Evolutionary conservation across 92 coral and sea anemone genomes (phyloP), one percentile per base, ranked within the genome.

Genomic region (Montipora capitata): DNA sequence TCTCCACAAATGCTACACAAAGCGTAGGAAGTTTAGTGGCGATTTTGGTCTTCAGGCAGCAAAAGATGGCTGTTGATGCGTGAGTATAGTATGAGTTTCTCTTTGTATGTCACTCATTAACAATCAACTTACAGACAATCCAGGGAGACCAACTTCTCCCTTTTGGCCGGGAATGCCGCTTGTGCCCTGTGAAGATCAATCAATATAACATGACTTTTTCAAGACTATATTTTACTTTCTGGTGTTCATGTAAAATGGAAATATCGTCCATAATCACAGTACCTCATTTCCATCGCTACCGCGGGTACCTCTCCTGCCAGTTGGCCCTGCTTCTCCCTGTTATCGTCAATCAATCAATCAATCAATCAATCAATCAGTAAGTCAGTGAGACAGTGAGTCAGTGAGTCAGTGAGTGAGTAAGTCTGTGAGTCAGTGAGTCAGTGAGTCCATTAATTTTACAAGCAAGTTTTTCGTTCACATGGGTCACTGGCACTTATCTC

Each of bases 91-190:
- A 70, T 70, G 4, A 35, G 10, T 42, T 16, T 43, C 9, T 16
- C 15, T 35, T 2, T 17, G 17, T 7, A 12, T 14, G 14, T 11
- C n/a, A 15, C 13, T 65, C 40, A 7, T 14, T 16, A 18, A 2
- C 3, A 65, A 27, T 4, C 40, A 27, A 67, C 91, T 68, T 80
- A 92, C 95, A 4, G 90, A 64, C n/a, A 79, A 52, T 42, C 95
- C 95, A 4, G 63, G 3, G 13, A 11, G 62, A 3, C 95, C 95
- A 35, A 48, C 85, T 56, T 80, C 74, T 81, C 95, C 95, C 40
- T 85, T 35, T 58, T 16, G 71, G 9, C 95, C 95, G 52, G 84
- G 74, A 9, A 84, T 80, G 7, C 95, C 95, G 11, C 80, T 85
- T 8, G 84, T 68, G 17, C 95, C 95, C 89, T 76, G 87, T 38